Evolutionary conservation across 1,140 invertebrate genomes (phyloP).

Genomic region (Brachionus koreanus): DNA sequence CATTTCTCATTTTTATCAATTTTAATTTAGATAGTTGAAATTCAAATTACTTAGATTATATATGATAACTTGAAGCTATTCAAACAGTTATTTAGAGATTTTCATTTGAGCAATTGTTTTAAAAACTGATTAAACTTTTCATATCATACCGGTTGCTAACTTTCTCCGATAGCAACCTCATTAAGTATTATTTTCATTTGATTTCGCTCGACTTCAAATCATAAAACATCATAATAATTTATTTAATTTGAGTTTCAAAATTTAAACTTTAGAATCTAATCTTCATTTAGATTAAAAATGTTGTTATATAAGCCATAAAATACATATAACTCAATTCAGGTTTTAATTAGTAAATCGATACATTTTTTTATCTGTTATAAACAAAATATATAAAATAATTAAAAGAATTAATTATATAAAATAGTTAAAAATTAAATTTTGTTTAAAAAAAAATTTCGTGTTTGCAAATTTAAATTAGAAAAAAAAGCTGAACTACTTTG

Average conservation of each 20-base stretch:
- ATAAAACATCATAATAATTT: neutral
- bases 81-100: neutral
- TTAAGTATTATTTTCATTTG: neutral
- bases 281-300: neutral
- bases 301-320: neutral
- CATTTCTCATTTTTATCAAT: neutral
- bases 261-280: neutral
- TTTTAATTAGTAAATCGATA: neutral
- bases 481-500: neutral
- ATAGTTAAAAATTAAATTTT: too few relatives aligned
- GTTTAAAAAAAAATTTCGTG: too few relatives aligned
- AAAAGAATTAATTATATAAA: too few relatives aligned
- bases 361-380: neutral
- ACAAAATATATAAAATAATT: too few relatives aligned
- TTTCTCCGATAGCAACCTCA: neutral
- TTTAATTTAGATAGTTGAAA: neutral
- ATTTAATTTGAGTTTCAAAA: neutral
- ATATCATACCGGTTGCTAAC: neutral
- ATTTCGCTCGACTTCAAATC: neutral
- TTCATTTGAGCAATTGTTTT: neutral
- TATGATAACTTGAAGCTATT: neutral
- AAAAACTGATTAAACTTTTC: neutral
- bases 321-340: neutral
- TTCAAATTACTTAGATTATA: neutral
- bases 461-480: too few relatives aligned